Evolutionary conservation across 2,113 vertebrate genomes (phyloP), one percentile per base, ranked within the genome.

Genomic region (Saccopteryx bilineata): DNA sequence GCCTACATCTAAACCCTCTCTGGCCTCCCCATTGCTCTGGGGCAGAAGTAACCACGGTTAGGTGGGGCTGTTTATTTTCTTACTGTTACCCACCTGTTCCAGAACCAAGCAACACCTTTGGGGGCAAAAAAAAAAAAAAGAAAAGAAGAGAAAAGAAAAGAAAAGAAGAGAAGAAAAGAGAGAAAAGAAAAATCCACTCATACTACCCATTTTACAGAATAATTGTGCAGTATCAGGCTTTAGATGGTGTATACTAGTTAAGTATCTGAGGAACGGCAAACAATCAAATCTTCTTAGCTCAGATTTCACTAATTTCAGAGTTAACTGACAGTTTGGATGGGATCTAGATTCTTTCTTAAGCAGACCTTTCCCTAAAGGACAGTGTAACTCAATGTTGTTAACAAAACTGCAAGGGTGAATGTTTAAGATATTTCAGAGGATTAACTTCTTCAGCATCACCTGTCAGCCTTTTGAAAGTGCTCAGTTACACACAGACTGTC

Each of bases 251-350:
- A 28, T 63, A 60, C 83, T 56, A 17, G 75, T 91, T 83, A 74
- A 72, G 17, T 75, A 79, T 56, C 91, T n/a, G 31, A 93, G 78
- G 21, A 82, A 39, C 24, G 39, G 58, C 83, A 94, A 96, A 94
- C 75, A 94, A 88, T 86, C 78, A 88, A 87, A 94, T 95, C 48
- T 71, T 80, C 69, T 50, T 94, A 69, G 65, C 28, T 75, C 61
- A 89, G 69, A 69, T 76, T 91, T 86, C 69, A 58, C 65, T 94
- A 9, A 87, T 88, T 93, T 80, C 54, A 71, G 28, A 85, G 79
- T 83, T 83, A 82, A 74, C 60, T 46, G 56, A 84, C 75, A 63
- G 76, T 92, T 93, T 69, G n/a, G 75, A 75, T 90, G 48, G 54
- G 71, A 31, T 85, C n/a, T 65, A 19, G 50, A 61, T 91, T 94